Conservation (phyloP, 2,113 vertebrate genomes). For the Ictidomys tridecemlineatus region DNA sequence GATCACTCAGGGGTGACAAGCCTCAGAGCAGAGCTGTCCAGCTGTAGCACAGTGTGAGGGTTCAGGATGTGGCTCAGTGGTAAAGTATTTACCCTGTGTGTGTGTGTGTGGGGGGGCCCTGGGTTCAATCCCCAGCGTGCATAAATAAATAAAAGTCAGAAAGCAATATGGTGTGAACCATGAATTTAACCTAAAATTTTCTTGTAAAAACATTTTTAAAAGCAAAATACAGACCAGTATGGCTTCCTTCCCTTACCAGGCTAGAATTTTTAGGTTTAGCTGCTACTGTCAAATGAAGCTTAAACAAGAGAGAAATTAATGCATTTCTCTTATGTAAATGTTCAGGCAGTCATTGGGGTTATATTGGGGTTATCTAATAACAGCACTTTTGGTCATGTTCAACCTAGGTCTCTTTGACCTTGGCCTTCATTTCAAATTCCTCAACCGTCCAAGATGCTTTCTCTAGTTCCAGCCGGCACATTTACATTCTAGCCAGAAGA, state of each 20-base stretch:
- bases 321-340: neutral
- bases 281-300: neutral
- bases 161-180: neutral
- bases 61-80: no score
- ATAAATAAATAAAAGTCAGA: no score
- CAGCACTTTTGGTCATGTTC: neutral
- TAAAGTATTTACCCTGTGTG: no score
- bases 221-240: neutral
- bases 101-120: no score
- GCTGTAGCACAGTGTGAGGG: neutral
- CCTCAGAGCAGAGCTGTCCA: neutral
- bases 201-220: neutral
- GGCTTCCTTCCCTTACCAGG: neutral
- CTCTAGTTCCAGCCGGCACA: neutral
- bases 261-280: constrained; percentile 1
- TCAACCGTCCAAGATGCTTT: neutral
- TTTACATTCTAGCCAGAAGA: neutral
- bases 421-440: constrained; percentile 33
- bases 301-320: neutral
- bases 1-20: neutral
- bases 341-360: neutral
- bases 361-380: neutral
- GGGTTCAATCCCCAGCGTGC: no score
- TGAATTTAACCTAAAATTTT: neutral
- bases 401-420: neutral